Conservation (phyloP, 2,113 vertebrate genomes). For the Pollimyrus isidori region DNA sequence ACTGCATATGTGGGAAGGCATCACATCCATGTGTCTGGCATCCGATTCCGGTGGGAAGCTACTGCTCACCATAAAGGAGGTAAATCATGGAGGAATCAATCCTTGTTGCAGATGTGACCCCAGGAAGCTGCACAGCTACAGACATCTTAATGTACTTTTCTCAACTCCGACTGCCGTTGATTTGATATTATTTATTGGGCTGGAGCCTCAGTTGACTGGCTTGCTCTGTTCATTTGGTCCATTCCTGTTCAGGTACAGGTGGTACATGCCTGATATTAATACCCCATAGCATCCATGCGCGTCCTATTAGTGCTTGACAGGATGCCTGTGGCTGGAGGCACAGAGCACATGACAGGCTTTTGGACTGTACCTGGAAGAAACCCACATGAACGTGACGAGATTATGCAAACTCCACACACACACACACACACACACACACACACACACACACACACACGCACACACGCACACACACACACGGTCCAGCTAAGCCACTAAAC, state of each 20-base stretch:
- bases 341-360: neutral
- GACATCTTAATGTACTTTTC: neutral
- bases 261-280: neutral
- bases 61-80: neutral
- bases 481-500: neutral
- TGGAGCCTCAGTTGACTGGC: neutral
- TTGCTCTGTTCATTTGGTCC: neutral
- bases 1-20: neutral
- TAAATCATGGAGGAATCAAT: neutral
- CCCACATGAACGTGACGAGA: neutral
- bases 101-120: neutral
- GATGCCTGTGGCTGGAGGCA: neutral
- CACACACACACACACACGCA: neutral
- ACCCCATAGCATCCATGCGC: neutral
- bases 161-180: neutral
- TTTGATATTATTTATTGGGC: neutral
- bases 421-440: conserved; percentile 3
- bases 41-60: neutral
- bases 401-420: neutral
- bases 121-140: neutral
- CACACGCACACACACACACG: neutral
- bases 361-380: neutral
- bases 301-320: neutral
- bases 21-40: neutral
- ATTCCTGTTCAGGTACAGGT: neutral